phyloP scores from a whole-genome alignment of 2,888 invertebrate genomes.

The Cataglyphis livida region DNA sequence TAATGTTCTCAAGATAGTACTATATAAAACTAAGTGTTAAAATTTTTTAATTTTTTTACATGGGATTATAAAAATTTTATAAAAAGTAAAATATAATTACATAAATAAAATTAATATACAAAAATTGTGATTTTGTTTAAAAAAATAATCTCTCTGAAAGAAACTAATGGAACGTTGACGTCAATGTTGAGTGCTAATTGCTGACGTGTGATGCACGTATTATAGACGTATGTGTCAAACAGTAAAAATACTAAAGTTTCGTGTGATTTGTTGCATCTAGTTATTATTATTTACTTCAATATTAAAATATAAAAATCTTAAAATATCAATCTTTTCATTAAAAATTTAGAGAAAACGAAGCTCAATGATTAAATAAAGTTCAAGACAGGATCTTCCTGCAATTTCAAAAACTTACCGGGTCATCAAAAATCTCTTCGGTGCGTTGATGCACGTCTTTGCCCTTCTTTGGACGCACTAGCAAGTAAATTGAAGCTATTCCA shows the following conservation, averaged over 20 bases:
- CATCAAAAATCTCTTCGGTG: conserved; percentile 86
- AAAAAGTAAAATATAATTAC: background rate
- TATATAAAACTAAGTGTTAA: background rate
- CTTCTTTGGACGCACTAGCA: conserved; percentile 88
- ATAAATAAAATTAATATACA: background rate
- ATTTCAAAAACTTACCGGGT: conserved; percentile 76
- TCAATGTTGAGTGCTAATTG: background rate
- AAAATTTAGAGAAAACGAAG: background rate
- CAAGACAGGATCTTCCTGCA: background rate
- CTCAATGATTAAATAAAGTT: background rate
- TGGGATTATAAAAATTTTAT: background rate
- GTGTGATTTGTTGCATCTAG: background rate
- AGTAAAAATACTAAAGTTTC: background rate
- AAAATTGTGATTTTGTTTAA: background rate
- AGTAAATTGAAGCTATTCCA: conserved; percentile 87
- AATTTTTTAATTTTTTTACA: background rate
- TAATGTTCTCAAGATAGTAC: background rate
- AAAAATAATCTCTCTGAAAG: background rate
- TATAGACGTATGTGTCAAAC: background rate
- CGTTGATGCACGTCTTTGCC: conserved; percentile 87
- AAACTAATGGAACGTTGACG: background rate
- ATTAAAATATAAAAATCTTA: background rate
- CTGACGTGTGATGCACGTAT: conserved; percentile 14
- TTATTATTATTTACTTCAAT: conserved; percentile 5
- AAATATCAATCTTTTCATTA: background rate